phyloP scores from a whole-genome alignment of 1,140 invertebrate species.

The Apolygus lucorum region DNA sequence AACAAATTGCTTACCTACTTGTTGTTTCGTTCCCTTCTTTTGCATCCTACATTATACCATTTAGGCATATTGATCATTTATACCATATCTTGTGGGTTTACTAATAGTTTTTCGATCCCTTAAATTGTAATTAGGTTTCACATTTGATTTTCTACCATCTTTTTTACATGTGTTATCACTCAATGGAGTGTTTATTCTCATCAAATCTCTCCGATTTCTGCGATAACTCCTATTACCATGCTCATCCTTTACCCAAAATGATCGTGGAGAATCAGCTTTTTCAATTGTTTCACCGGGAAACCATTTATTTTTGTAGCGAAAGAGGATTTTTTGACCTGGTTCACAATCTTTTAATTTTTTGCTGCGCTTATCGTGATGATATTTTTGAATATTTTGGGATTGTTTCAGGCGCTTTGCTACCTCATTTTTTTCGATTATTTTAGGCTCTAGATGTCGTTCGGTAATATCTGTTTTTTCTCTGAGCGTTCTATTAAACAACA shows the following conservation, averaged over 20 bases:
- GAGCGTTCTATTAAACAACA: neutral
- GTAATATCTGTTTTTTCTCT: neutral
- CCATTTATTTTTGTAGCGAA: constrained; percentile 6
- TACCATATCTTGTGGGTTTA: neutral
- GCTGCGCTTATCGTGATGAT: neutral
- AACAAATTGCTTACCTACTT: no score
- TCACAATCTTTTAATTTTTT: neutral
- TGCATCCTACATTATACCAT: neutral
- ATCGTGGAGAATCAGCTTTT: neutral
- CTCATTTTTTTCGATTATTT: neutral
- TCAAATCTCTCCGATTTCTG: neutral
- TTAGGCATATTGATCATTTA: no score
- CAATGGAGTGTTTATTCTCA: no score
- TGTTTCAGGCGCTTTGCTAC: neutral
- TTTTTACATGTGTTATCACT: no score
- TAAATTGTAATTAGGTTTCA: neutral
- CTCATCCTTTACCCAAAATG: neutral
- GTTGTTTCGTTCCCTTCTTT: no score
- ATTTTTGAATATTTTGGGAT: neutral
- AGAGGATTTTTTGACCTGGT: neutral
- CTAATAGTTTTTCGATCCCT: neutral
- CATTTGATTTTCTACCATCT: neutral
- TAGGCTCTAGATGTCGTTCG: no score
- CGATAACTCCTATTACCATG: neutral
- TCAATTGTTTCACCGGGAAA: neutral